Evolutionary conservation across 2,113 vertebrate genomes (phyloP), one percentile per base, ranked within the genome.

Genomic region (Lamprologus ornatipinnis): DNA sequence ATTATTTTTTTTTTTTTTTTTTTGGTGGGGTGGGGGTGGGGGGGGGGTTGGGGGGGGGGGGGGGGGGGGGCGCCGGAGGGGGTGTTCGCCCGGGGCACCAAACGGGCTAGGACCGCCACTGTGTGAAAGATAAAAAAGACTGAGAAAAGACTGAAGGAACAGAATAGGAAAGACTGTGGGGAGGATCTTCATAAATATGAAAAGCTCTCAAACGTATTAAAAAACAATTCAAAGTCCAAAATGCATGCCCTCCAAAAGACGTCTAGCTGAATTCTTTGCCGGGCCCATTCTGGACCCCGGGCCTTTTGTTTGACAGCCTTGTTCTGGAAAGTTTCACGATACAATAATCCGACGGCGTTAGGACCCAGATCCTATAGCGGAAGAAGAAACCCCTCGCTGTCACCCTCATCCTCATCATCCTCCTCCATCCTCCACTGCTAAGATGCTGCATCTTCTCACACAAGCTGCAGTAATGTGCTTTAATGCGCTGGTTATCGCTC

Each of bases 351-450:
- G 1, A 3, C 55, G 93, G 90, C 85, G 8, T 89, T 96, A 96
- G 95, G 95, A 96, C 96, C 96, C 91, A 53, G 94, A 86, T 57
- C 26, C 49, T 49, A n/a, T 8, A 83, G 81, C 82, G 92, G 87
- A 91, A 86, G 88, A 23, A 89, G n/a, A 23, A 81, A n/a, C 83
- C 9, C n/a, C 51, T 80, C 42, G 19, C 26, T 17, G 37, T 28
- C 17, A 37, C 9, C 65, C 6, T 21, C 87, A 42, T 82, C 65
- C 11, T 55, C 60, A 58, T 47, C 85, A 4, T 53, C 68, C 2
- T 54, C 89, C 53, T 80, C 23, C 68, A 80, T 26, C 81, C 55
- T 89, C 81, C 88, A 10, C 19, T 40, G 80, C 75, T 40, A 88
- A 47, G 89, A 93, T 94, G 94, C 85, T 86, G 75, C 80, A 11